Evolutionary conservation across 2,113 vertebrate species (phyloP).

Genomic region (Bubalus kerabau): DNA sequence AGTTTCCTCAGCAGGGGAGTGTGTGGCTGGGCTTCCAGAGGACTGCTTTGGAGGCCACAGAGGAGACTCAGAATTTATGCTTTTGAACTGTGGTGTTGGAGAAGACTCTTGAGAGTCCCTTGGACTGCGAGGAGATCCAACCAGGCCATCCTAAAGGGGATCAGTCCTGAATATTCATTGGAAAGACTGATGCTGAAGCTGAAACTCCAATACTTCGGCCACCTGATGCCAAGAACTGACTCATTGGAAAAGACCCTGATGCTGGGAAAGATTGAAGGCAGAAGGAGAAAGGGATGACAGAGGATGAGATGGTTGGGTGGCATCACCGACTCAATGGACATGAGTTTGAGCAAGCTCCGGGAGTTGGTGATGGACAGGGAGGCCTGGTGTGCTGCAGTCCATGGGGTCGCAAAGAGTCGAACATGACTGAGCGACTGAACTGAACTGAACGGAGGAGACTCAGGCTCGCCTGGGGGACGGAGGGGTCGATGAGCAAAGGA

Average conservation of each 20-base stretch:
- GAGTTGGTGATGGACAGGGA: background rate
- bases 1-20: background rate
- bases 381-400: background rate
- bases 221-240: background rate
- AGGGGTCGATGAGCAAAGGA: background rate
- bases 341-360: background rate
- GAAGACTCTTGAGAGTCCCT: background rate
- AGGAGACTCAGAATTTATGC: background rate
- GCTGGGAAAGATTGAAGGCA: background rate
- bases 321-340: background rate
- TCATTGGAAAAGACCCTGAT: background rate
- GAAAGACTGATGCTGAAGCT: background rate
- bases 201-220: background rate
- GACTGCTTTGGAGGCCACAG: background rate
- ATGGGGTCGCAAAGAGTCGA: background rate
- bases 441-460: background rate
- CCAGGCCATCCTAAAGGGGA: background rate
- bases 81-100: background rate
- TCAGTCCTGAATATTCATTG: background rate
- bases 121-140: background rate
- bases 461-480: fast-evolving
- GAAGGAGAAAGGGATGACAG: background rate
- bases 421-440: background rate
- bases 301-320: background rate
- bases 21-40: background rate